Base-by-base conservation (phyloP, 2,888 invertebrate species). In the Hoplodrina ambigua region DNA sequence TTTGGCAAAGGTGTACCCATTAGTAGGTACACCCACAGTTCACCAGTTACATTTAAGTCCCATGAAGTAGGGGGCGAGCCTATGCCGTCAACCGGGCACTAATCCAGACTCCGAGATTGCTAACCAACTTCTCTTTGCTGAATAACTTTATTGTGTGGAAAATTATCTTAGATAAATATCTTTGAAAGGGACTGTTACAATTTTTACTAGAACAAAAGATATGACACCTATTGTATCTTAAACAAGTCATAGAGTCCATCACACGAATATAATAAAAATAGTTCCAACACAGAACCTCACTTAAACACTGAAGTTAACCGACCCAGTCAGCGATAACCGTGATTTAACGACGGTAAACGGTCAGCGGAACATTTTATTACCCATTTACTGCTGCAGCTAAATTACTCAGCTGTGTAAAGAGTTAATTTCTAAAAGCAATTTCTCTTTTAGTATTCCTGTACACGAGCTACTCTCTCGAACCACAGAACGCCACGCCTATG, bases 311-410 rank as follows among this genome's bases (percentile, higher is more conserved):
- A 69, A 82, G 72, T 65, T 75, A 79, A 70, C 79, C 64, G 56
- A 62, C 50, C n/a, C 60, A 67, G 81, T 73, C 65, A 72, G 67
- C 53, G 70, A 60, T 72, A 70, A 75, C 82, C 30, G 69, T 75
- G 72, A 75, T 75, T 81, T 81, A 75, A 81, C 82, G 81, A 81
- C 50, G 62, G 65, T 64, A 30, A 82, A 65, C 68, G 82, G 82
- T 79, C 82, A 82, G 71, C 30, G 50, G 66, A 68, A 72, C 64
- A 65, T 49, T 82, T 82, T 79, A 82, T 75, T 58, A 69, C 72
- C 33, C 50, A 67, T 82, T 79, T 72, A 75, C 65, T 50, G 44
- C 64, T 53, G 69, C 60, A 55, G 52, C 62, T n/a, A 68, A 75
- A 82, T 70, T 65, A 72, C 69, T 68, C 63, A 30, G 13, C 49